phyloP scores from a whole-genome alignment of 2,797 vertebrate genomes.

The Pithecia hirsuta region DNA sequence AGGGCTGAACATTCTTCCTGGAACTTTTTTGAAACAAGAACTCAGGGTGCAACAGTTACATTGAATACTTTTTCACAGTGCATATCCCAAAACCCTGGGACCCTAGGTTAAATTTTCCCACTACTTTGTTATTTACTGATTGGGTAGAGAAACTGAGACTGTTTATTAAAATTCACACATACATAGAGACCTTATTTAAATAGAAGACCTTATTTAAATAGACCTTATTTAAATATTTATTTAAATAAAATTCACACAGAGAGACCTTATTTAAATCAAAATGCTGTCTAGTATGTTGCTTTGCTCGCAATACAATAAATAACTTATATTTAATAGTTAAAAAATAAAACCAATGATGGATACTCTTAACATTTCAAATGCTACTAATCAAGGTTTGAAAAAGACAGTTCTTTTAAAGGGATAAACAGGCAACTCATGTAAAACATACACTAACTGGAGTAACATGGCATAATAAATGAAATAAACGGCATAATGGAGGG shows the following conservation, averaged over 20 bases:
- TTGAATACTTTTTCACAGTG: too few relatives aligned
- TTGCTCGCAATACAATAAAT: not conserved
- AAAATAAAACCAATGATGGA: not conserved
- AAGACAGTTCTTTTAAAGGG: not conserved
- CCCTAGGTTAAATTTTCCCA: not conserved
- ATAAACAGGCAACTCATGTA: not conserved
- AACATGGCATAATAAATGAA: not conserved
- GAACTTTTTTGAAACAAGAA: too few relatives aligned
- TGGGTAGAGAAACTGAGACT: not conserved
- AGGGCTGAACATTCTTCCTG: too few relatives aligned
- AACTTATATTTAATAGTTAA: not conserved
- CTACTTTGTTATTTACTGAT: not conserved
- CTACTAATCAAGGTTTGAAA: not conserved
- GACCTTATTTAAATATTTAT: not conserved
- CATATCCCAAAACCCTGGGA: too few relatives aligned
- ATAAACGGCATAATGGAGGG: not conserved
- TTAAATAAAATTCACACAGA: not conserved
- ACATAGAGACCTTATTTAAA: not conserved
- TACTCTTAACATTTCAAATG: not conserved
- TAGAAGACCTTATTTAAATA: not conserved
- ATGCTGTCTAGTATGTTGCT: not conserved
- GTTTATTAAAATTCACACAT: not conserved
- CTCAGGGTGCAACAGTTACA: too few relatives aligned
- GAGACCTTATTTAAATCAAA: not conserved
- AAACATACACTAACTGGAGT: not conserved